Evolutionary conservation across 2,113 vertebrate species (phyloP).

Genomic region (Pluvianellus socialis): DNA sequence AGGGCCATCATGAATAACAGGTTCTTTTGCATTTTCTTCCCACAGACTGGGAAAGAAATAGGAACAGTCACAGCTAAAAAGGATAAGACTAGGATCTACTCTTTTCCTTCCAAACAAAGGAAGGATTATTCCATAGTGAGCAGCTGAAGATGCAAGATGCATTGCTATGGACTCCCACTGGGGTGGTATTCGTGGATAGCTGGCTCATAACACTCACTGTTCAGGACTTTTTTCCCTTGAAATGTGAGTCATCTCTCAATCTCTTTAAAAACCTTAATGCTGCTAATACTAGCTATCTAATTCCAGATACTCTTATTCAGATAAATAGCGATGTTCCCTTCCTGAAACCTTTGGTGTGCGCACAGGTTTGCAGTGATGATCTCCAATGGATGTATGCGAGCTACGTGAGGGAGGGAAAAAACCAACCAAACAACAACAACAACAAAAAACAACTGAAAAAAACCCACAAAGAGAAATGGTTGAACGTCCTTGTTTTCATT

Average conservation of each 20-base stretch:
- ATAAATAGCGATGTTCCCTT: not conserved
- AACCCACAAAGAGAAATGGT: not conserved
- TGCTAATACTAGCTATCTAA: not conserved
- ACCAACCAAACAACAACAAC: too few species aligned
- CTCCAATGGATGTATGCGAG: accelerated
- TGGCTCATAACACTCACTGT: not conserved
- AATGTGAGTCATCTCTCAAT: not conserved
- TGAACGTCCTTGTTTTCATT: not conserved
- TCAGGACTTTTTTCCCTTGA: not conserved
- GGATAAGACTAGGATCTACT: not conserved
- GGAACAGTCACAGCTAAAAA: not conserved
- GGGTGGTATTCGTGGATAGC: accelerated
- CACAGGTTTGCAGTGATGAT: not conserved
- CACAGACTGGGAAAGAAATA: not conserved
- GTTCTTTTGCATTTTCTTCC: not conserved
- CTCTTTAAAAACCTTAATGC: not conserved
- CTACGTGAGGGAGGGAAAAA: accelerated
- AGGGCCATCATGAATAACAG: not conserved
- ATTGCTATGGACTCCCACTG: not conserved
- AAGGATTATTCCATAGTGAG: not conserved
- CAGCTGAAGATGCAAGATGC: not conserved
- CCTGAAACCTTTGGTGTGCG: not conserved
- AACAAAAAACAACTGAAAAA: too few species aligned
- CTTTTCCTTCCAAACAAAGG: not conserved
- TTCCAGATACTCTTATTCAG: not conserved